Conservation (phyloP, 2,888 invertebrate species). For the Parnassius apollo region DNA sequence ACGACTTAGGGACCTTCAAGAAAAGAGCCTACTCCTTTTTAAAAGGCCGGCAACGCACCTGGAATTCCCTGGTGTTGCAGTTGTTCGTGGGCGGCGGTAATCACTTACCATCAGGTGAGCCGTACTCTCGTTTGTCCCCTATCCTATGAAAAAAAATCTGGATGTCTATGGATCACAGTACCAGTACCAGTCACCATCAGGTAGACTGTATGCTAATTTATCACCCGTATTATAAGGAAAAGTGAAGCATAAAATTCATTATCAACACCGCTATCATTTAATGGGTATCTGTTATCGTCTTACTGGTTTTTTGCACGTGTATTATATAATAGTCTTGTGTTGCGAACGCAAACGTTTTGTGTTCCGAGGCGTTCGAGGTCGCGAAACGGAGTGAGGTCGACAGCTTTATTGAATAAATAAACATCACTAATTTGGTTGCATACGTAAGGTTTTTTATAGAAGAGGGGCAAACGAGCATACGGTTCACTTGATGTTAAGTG, state of each 20-base stretch:
- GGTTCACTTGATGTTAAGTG: too few species aligned
- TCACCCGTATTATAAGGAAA: neutral
- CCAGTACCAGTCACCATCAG: too few species aligned
- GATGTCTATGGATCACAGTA: too few species aligned
- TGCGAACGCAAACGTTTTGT: conserved; percentile 59
- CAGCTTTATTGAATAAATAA: conserved; percentile 27
- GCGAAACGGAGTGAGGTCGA: conserved; percentile 37
- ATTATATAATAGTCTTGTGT: conserved; percentile 53
- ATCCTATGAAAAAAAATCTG: neutral
- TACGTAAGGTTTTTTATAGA: neutral
- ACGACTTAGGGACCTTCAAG: too few species aligned
- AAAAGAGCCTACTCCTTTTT: too few species aligned
- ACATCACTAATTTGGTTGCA: conserved; percentile 2
- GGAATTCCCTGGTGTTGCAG: too few species aligned
- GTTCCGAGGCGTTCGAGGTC: conserved; percentile 46
- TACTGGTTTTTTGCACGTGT: conserved; percentile 29
- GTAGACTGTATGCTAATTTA: neutral
- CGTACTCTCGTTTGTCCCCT: too few species aligned
- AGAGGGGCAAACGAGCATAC: too few species aligned
- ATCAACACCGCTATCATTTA: conserved; percentile 16
- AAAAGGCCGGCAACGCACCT: too few species aligned
- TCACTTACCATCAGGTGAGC: too few species aligned
- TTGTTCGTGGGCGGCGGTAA: too few species aligned
- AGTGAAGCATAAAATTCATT: neutral
- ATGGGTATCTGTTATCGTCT: conserved; percentile 17